phyloP scores from a whole-genome alignment of 2,888 invertebrate species.

The Allolobophora icterica region DNA sequence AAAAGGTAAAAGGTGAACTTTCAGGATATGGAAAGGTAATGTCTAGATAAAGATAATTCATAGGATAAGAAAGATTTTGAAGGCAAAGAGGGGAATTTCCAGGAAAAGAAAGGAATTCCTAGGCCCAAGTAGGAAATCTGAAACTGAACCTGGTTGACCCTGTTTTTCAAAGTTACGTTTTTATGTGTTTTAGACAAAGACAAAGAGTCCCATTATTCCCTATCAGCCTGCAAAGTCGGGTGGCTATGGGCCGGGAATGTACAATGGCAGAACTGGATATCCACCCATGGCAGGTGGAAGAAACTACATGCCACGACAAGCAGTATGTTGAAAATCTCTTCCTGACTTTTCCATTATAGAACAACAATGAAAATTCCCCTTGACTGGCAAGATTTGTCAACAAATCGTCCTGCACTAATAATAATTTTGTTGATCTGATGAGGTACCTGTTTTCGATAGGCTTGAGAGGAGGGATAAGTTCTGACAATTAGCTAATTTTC shows the following conservation, averaged over 20 bases:
- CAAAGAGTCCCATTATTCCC: conserved; percentile 29
- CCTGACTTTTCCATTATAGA: neutral
- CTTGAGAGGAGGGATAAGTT: too few species aligned
- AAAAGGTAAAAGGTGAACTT: too few species aligned
- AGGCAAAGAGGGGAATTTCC: neutral
- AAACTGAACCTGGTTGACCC: neutral
- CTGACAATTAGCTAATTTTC: too few species aligned
- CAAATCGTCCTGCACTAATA: too few species aligned
- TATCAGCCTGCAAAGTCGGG: conserved; percentile 24
- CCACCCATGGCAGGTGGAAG: neutral
- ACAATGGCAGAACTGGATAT: conserved; percentile 23
- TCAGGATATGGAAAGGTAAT: neutral
- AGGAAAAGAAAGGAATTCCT: neutral
- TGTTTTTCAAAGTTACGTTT: neutral
- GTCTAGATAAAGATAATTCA: neutral
- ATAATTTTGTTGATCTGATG: too few species aligned
- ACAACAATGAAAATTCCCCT: too few species aligned
- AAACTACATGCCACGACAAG: neutral
- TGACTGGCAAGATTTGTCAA: too few species aligned
- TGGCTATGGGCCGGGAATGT: conserved; percentile 29
- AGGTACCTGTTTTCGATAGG: too few species aligned
- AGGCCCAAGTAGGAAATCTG: neutral
- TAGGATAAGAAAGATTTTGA: neutral
- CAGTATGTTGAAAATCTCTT: conserved; percentile 22
- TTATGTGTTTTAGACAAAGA: conserved; percentile 31